Evolutionary conservation across 2,888 invertebrate genomes (phyloP).

Genomic region (Dynastes hyllus): DNA sequence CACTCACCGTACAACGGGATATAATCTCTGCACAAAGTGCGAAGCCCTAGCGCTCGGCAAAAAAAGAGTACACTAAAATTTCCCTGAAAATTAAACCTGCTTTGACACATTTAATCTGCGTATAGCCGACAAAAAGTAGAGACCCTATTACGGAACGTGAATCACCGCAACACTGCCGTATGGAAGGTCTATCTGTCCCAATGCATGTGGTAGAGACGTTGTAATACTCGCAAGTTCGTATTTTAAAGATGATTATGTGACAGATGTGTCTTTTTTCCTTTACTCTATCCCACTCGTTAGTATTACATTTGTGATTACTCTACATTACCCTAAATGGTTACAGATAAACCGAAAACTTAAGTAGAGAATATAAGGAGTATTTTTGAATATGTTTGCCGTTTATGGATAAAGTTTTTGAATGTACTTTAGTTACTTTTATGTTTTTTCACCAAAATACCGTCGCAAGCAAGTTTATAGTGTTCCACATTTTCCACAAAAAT

Average conservation of each 20-base stretch:
- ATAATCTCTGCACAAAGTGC: constrained; percentile 65
- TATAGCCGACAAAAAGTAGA: constrained; percentile 47
- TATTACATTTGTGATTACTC: too few relatives aligned
- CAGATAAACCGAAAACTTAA: too few relatives aligned
- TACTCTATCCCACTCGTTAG: too few relatives aligned
- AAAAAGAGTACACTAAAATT: constrained; percentile 68
- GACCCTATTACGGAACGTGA: constrained; percentile 44
- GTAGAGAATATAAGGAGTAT: too few relatives aligned
- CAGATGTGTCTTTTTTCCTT: too few relatives aligned
- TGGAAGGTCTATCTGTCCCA: neutral
- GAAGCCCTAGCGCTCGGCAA: constrained; percentile 63
- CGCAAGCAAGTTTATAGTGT: too few relatives aligned
- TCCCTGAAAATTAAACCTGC: constrained; percentile 71
- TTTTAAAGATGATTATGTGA: constrained; percentile 17
- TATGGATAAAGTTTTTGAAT: too few relatives aligned
- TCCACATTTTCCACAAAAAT: too few relatives aligned
- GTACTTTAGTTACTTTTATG: too few relatives aligned
- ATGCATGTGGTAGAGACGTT: neutral
- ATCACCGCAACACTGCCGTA: constrained; percentile 22
- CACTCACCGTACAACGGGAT: constrained; percentile 8
- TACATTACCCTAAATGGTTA: too few relatives aligned
- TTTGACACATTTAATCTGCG: constrained; percentile 70
- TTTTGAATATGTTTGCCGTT: too few relatives aligned
- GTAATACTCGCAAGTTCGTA: constrained; percentile 6
- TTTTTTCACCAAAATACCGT: too few relatives aligned